A percentile compares a stretch with the other conserved stretches of the same genome.
Conservation (phyloP, 2,888 invertebrate species). For the Microplitis deprimator region DNA sequence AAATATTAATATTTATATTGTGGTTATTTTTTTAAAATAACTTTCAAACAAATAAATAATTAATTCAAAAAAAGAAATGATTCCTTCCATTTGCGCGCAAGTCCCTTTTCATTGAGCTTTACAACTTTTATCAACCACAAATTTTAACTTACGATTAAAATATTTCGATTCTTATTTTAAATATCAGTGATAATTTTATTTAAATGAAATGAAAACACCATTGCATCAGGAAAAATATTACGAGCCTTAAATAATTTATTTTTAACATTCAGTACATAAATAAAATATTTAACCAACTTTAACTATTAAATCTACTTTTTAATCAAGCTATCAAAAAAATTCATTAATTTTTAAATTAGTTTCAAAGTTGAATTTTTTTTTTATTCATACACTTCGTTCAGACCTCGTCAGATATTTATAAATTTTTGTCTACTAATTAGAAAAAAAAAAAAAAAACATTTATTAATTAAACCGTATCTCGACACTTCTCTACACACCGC, state of each 20-base stretch:
- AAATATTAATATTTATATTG: not conserved
- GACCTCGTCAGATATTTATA: not conserved
- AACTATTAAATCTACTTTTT: not conserved
- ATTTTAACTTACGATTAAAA: not conserved
- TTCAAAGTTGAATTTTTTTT: not conserved
- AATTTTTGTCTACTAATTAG: not conserved
- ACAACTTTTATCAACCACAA: slow-evolving; percentile 19
- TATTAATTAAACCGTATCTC: not conserved
- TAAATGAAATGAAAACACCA: slow-evolving; percentile 26
- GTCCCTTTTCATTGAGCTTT: slow-evolving; percentile 31
- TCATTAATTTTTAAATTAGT: not conserved
- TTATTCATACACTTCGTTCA: not conserved
- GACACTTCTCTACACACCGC: not conserved
- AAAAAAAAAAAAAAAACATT: not conserved
- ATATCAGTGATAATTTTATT: too few species aligned
- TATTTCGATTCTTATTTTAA: not conserved
- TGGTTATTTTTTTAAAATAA: not conserved
- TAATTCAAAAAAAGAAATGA: slow-evolving; percentile 7
- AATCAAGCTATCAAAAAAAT: not conserved
- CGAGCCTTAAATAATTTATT: not conserved
- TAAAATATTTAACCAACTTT: not conserved
- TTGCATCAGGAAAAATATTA: not conserved
- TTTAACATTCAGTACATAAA: not conserved
- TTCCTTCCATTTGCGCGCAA: slow-evolving; percentile 17
- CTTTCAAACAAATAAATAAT: not conserved